A percentile compares a stretch with the other conserved stretches of the same genome.
Evolutionary conservation across 2,888 invertebrate species (phyloP).

Genomic region (Amiota minor): DNA sequence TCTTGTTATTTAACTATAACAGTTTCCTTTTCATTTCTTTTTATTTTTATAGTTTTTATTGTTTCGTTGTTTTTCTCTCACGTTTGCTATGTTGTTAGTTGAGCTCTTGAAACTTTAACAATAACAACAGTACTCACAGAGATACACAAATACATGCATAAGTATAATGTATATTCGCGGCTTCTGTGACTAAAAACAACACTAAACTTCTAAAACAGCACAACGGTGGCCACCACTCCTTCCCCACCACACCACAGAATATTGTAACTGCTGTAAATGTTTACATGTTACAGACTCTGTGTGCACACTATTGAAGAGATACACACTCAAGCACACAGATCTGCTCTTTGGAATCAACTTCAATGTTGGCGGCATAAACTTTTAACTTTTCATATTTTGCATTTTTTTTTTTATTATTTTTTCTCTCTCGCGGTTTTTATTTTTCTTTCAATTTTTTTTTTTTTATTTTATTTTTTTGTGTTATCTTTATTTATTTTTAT

Average conservation of each 20-base stretch:
- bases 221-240: not conserved
- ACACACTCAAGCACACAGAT: too few species aligned
- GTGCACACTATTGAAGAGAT: not conserved
- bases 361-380: constrained; percentile 16
- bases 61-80: constrained; percentile 58
- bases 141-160: constrained; percentile 22
- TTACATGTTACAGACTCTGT: constrained; percentile 61
- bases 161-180: constrained; percentile 31
- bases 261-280: constrained; percentile 30
- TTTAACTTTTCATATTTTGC: constrained; percentile 29
- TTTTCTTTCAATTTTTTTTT: constrained; percentile 27
- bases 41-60: constrained; percentile 13
- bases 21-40: not conserved
- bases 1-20: constrained; percentile 15
- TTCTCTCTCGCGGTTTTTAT: constrained; percentile 12
- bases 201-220: constrained; percentile 52
- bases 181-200: constrained; percentile 55
- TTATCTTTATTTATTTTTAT: constrained; percentile 22
- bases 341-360: not conserved
- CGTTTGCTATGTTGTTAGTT: constrained; percentile 64
- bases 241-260: not conserved
- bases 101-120: constrained; percentile 67
- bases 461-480: constrained; percentile 18
- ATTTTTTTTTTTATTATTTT: constrained; percentile 29
- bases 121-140: constrained; percentile 38